Conservation (phyloP, 2,113 vertebrate genomes). For the Geococcyx californianus region DNA sequence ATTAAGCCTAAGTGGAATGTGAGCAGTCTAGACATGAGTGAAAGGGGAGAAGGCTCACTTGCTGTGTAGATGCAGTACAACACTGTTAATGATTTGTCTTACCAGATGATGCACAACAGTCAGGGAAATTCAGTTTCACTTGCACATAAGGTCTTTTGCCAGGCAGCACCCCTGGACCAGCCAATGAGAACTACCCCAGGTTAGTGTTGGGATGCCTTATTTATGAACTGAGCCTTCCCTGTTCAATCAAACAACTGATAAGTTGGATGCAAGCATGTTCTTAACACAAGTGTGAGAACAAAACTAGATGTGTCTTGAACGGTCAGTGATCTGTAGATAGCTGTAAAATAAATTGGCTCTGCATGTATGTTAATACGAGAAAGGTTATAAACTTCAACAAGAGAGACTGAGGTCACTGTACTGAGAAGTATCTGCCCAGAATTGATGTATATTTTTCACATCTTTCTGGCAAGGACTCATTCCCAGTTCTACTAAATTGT, state of each 20-base stretch:
- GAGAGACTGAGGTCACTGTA: neutral
- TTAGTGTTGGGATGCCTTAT: neutral
- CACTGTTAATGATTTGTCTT: neutral
- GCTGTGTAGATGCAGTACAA: neutral
- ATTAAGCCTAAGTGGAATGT: neutral
- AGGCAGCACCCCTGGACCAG: neutral
- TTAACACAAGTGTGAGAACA: neutral
- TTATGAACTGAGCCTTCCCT: neutral
- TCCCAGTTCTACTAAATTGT: neutral
- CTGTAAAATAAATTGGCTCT: neutral
- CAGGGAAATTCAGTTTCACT: neutral
- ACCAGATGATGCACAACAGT: neutral
- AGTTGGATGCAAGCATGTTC: neutral
- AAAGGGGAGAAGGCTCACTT: neutral
- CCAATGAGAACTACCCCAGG: neutral
- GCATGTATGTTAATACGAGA: fast-evolving
- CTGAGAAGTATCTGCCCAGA: neutral
- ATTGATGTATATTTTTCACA: neutral
- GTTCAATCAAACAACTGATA: neutral
- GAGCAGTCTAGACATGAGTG: neutral
- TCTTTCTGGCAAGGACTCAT: neutral
- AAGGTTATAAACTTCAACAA: neutral
- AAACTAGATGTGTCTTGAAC: neutral
- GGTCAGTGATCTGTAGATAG: neutral
- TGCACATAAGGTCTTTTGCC: neutral